These are phyloP conservation scores for Megaceryle alcyon DNA, from an alignment of 2,797 vertebrate genomes.

Conservation along the genomic window DNA sequence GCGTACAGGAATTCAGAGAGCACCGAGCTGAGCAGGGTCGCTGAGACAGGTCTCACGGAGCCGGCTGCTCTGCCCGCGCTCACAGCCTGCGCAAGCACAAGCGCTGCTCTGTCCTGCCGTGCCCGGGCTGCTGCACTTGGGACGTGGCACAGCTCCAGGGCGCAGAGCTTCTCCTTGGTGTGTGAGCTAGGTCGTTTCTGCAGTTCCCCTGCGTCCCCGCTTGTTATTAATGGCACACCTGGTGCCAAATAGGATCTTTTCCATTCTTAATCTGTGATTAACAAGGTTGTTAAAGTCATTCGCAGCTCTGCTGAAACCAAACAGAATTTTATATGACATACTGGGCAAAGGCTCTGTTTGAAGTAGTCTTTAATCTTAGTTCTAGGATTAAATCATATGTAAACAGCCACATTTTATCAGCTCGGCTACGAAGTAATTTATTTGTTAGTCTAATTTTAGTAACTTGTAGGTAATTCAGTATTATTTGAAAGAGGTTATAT, in stretches of 20 bases:
- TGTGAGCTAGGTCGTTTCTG: not conserved
- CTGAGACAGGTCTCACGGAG: not conserved
- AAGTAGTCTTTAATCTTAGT: constrained; percentile 63
- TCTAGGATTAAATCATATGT: constrained; percentile 51
- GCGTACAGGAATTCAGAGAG: not conserved
- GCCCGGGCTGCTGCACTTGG: not conserved
- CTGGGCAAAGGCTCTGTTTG: constrained; percentile 53
- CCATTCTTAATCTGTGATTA: constrained; percentile 63
- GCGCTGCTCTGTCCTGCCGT: not conserved
- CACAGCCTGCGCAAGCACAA: not conserved
- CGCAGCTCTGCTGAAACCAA: constrained; percentile 43
- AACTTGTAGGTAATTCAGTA: constrained; percentile 7
- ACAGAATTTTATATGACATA: constrained; percentile 39
- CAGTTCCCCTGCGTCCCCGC: constrained; percentile 8
- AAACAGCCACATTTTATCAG: constrained; percentile 67
- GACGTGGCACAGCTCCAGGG: not conserved
- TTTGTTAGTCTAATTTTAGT: constrained; percentile 68
- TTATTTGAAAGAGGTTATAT: constrained; percentile 15
- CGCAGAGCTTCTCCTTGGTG: not conserved
- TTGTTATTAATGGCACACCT: constrained; percentile 33
- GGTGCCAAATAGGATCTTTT: constrained; percentile 53
- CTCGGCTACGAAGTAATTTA: constrained; percentile 36
- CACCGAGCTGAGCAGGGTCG: not conserved
- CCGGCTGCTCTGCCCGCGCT: not conserved
- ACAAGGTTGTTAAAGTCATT: constrained; percentile 65